A percentile compares a stretch with the other conserved stretches of the same genome.
phyloP scores from a whole-genome alignment of 2,888 invertebrate species.

The Cotesia congregata region DNA sequence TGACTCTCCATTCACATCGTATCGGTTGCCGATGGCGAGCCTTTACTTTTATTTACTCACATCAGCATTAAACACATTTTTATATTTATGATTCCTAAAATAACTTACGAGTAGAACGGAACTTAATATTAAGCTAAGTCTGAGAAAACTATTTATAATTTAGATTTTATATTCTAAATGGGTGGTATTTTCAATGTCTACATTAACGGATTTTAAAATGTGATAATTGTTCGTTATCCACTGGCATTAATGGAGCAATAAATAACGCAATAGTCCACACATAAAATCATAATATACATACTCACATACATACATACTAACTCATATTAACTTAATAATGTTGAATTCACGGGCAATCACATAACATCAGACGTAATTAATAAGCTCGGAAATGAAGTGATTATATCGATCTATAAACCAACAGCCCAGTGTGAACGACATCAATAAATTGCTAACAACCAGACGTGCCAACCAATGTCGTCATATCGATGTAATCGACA shows the following conservation, averaged over 20 bases:
- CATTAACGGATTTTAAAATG: background rate
- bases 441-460: background rate
- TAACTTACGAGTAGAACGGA: background rate
- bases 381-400: conserved; percentile 30
- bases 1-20: conserved; percentile 1
- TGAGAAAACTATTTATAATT: background rate
- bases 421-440: conserved; percentile 9
- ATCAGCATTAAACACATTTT: conserved; percentile 1
- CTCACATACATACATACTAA: background rate
- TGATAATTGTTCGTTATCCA: conserved; percentile 25
- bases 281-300: background rate
- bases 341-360: conserved; percentile 36
- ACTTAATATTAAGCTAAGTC: background rate
- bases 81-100: background rate
- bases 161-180: conserved; percentile 7
- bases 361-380: conserved; percentile 6
- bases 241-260: conserved; percentile 27
- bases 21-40: background rate
- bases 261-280: conserved; percentile 18
- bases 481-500: conserved; percentile 30
- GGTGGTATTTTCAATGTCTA: conserved; percentile 13
- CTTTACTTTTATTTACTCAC: background rate
- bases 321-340: background rate
- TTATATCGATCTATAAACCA: conserved; percentile 23
- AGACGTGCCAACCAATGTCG: conserved; percentile 40